Conservation (phyloP, 2,888 invertebrate genomes). For the Papilio demoleus region DNA sequence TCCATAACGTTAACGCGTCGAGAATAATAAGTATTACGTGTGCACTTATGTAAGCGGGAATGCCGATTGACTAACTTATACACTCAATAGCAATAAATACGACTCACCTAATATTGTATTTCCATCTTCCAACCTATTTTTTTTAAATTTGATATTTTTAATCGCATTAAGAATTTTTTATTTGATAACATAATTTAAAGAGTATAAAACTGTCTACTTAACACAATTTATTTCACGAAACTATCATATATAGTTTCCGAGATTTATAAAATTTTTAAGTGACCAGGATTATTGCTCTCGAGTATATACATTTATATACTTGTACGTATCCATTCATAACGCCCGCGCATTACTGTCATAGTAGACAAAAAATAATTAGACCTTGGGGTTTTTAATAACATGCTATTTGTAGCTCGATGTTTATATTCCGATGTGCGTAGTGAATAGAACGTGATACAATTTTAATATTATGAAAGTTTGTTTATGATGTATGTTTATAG, state of each 20-base stretch:
- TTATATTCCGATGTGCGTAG: background rate
- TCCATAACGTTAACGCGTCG: conserved; percentile 17
- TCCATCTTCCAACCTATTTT: no score
- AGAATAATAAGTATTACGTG: conserved; percentile 36
- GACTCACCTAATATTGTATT: no score
- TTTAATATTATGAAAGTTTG: background rate
- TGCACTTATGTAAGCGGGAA: conserved; percentile 69
- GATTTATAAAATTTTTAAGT: no score
- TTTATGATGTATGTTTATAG: background rate
- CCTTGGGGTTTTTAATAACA: conserved; percentile 34
- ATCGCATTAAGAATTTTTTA: no score
- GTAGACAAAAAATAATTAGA: conserved; percentile 42
- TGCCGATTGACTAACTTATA: conserved; percentile 61
- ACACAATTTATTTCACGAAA: no score
- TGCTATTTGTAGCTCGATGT: conserved; percentile 25
- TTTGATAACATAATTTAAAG: no score
- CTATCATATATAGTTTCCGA: no score
- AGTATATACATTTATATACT: no score
- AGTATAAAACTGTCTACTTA: no score
- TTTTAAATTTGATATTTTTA: no score
- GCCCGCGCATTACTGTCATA: conserved; percentile 47
- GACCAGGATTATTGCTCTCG: no score
- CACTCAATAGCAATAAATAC: conserved; percentile 48
- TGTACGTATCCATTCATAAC: conserved; percentile 34
- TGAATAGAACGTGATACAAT: background rate